Conservation (phyloP, 92 coral and sea anemone species). For the Siderastrea radians region DNA sequence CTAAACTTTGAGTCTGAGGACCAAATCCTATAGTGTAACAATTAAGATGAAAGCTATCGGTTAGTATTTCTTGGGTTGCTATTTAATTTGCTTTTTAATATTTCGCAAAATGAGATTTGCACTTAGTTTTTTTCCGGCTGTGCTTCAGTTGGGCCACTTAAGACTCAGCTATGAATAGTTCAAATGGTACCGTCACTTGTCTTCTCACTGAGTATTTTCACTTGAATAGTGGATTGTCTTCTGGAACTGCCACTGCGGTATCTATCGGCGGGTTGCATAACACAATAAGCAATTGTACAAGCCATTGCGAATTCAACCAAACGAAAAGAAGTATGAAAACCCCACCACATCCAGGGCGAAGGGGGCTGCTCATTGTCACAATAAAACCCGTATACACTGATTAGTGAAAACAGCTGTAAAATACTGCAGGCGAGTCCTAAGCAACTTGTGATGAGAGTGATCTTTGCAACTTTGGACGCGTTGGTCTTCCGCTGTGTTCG, state of each 20-base stretch:
- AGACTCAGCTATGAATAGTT: not conserved
- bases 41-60: too few relatives aligned
- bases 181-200: not conserved
- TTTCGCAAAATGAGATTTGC: too few relatives aligned
- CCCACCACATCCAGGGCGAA: constrained; percentile 85
- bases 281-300: constrained; percentile 71
- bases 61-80: too few relatives aligned
- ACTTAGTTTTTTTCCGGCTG: too few relatives aligned
- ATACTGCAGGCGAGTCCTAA: constrained; percentile 74
- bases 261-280: constrained; percentile 63
- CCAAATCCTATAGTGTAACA: too few relatives aligned
- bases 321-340: constrained; percentile 71
- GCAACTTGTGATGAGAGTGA: constrained; percentile 71
- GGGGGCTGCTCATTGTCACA: constrained; percentile 36
- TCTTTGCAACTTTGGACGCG: constrained; percentile 78
- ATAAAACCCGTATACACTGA: constrained; percentile 68
- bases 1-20: too few relatives aligned
- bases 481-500: constrained; percentile 26
- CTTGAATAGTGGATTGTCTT: not conserved
- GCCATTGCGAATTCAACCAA: constrained; percentile 75
- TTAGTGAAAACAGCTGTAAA: constrained; percentile 71
- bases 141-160: not conserved
- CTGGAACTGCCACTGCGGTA: not conserved
- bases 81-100: too few relatives aligned
- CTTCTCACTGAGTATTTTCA: not conserved